Base-by-base conservation (phyloP, 1,140 invertebrate genomes). In the Aphis gossypii region DNA sequence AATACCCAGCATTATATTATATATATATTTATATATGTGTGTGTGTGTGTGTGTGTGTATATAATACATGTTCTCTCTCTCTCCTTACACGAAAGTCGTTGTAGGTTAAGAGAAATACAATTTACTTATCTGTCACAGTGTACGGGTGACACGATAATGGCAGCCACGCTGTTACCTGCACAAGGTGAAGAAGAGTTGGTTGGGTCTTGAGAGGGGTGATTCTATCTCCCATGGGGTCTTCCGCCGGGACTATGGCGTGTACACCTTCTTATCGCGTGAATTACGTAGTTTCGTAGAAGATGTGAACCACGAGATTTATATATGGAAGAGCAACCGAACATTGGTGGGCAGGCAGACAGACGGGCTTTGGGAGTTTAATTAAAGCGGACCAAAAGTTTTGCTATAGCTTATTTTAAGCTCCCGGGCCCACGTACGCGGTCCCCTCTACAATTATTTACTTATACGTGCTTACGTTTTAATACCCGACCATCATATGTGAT, bases 21-120 rank as follows among this genome's bases (percentile, higher is more conserved):
- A 44, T 44, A 84, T 9, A 44, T 44, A 46, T n/a, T 46, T 21
- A 35, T 88, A 56, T 89, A 89, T 38, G 38, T 38, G 38, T 38
- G 38, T 38, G 38, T 38, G 38, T 38, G 38, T 41, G 38, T 41
- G 38, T 41, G 38, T 41, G 38, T 41, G 38, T 41, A 1, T 89
- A 25, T 25, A 38, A 54, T 25, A 9, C 91, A 9, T 51, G 14
- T 30, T 60, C 23, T 68, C 30, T 76, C 60, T n/a, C 14, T n/a
- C 60, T 5, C 60, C 30, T 76, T 35, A 14, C 14, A 76, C 9
- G 35, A 83, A 68, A 60, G 68, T 92, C 48, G 48, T 86, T 48
- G 76, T 86, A 84, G 82, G 82, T 93, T 93, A 93, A 93, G 82
- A 93, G 82, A 93, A 93, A 93, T 93, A 93, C 92, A 93, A 93